Conservation (phyloP, 2,888 invertebrate species). For the Tetragnatha montana region DNA sequence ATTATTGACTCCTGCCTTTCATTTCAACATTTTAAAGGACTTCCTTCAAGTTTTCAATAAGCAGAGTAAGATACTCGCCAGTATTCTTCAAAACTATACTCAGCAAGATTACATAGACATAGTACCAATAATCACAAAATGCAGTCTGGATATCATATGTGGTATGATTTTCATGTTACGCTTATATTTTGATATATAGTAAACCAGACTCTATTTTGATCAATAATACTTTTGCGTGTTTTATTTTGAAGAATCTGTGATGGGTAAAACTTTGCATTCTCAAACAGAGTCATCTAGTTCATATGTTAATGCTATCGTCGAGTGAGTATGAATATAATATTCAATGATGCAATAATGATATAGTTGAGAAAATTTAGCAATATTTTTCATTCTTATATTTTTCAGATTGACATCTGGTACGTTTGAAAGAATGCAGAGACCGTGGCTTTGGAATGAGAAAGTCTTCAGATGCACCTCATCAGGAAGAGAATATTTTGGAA, state of each 20-base stretch:
- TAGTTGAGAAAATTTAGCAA: background rate
- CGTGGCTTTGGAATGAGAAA: slow-evolving; percentile 77
- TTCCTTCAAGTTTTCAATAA: slow-evolving; percentile 84
- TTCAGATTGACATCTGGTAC: slow-evolving; percentile 15
- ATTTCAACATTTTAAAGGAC: slow-evolving; percentile 85
- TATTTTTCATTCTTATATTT: background rate
- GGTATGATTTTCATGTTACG: slow-evolving; percentile 72
- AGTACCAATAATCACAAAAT: slow-evolving; percentile 77
- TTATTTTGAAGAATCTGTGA: slow-evolving; percentile 64
- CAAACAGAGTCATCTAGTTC: slow-evolving; percentile 47
- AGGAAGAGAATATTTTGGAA: slow-evolving; percentile 76
- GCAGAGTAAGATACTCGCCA: slow-evolving; percentile 80
- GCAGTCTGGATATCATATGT: slow-evolving; percentile 79
- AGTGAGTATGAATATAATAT: slow-evolving; percentile 15
- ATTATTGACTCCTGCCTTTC: slow-evolving; percentile 86
- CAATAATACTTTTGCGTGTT: background rate
- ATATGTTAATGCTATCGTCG: slow-evolving; percentile 47
- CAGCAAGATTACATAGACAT: slow-evolving; percentile 75
- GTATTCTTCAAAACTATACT: slow-evolving; percentile 77
- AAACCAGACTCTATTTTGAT: background rate
- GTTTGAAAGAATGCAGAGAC: slow-evolving; percentile 72
- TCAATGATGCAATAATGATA: background rate
- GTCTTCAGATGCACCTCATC: slow-evolving; percentile 76
- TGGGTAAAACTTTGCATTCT: slow-evolving; percentile 71
- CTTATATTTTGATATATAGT: background rate